Conservation (phyloP, 2,888 invertebrate genomes). For the Caenorhabditis angaria region DNA sequence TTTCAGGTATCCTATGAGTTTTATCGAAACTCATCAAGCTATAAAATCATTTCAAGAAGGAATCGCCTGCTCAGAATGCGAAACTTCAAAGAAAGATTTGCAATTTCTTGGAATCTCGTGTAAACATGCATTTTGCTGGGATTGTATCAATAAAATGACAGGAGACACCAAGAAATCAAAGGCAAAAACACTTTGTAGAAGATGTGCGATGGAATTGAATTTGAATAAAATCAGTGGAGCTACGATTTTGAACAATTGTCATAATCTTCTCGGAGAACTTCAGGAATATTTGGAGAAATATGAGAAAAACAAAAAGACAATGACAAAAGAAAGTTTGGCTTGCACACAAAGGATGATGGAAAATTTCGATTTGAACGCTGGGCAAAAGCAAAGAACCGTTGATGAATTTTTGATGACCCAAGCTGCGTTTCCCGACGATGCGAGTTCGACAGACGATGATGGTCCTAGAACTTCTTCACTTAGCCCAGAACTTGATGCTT, state of each 20-base stretch:
- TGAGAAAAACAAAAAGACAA: background rate
- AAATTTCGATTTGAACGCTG: slow-evolving; percentile 13
- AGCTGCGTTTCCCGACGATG: slow-evolving; percentile 16
- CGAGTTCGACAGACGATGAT: background rate
- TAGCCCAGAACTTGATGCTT: slow-evolving; percentile 33
- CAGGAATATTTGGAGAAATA: slow-evolving; percentile 1
- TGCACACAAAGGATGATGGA: slow-evolving; percentile 33
- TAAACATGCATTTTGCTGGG: slow-evolving; percentile 52
- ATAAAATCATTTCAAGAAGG: background rate
- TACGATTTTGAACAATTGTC: slow-evolving; percentile 28
- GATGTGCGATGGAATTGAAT: slow-evolving; percentile 28
- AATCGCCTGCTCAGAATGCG: background rate
- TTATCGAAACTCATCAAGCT: background rate
- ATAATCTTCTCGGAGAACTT: slow-evolving; percentile 21
- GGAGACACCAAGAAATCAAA: slow-evolving; percentile 8
- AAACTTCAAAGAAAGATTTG: slow-evolving; percentile 10
- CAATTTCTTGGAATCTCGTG: slow-evolving; percentile 45
- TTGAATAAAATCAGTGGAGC: slow-evolving; percentile 27
- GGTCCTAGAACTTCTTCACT: background rate
- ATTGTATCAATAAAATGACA: slow-evolving; percentile 24
- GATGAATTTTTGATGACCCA: slow-evolving; percentile 36
- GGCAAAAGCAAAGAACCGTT: slow-evolving; percentile 16
- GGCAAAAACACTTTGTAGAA: slow-evolving; percentile 12
- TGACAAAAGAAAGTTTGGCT: slow-evolving; percentile 22
- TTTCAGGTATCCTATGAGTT: background rate